Conservation (phyloP, 2,797 vertebrate species). For the Fratercula arctica region DNA sequence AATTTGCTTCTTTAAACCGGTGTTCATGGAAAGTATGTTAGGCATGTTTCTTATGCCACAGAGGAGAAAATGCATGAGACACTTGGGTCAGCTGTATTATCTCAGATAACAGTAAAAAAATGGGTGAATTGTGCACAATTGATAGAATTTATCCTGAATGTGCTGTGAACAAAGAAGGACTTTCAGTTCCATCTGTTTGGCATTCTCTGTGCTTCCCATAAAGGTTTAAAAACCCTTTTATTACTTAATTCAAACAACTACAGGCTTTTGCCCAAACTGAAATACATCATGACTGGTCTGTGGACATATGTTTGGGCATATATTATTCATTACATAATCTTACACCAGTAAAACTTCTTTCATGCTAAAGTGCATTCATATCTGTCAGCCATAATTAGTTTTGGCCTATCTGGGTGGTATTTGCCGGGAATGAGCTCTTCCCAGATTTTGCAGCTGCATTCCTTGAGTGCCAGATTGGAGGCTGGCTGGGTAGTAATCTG, state of each 20-base stretch:
- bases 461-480: not conserved
- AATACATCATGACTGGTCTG: not conserved
- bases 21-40: not conserved
- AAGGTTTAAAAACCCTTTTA: not conserved
- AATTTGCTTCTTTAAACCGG: not conserved
- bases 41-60: not conserved
- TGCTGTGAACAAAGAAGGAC: not conserved
- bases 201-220: not conserved
- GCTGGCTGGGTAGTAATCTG: not conserved
- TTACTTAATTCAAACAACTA: constrained; percentile 1
- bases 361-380: not conserved
- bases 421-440: constrained; percentile 11
- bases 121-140: not conserved
- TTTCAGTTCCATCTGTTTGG: not conserved
- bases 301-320: not conserved
- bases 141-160: not conserved
- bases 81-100: not conserved
- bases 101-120: not conserved
- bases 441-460: constrained; percentile 37
- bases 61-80: not conserved
- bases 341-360: not conserved
- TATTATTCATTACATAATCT: not conserved
- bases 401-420: constrained; percentile 22
- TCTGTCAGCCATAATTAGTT: not conserved
- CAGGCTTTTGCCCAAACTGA: constrained; percentile 3